Conservation (phyloP, 2,797 vertebrate species). For the Gephyroberyx darwinii region DNA sequence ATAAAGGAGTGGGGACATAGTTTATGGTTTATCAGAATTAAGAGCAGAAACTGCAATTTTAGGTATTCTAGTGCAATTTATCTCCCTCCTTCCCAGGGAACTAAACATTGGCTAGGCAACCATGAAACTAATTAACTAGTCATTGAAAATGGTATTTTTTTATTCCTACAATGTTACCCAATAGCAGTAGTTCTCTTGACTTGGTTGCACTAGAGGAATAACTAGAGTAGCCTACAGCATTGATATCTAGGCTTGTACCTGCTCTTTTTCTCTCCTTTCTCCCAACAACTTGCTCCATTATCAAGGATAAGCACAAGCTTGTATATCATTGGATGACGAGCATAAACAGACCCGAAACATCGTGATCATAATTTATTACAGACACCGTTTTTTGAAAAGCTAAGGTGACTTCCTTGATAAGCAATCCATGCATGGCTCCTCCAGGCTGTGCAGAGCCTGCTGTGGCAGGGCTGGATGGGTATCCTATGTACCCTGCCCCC, state of each 20-base stretch:
- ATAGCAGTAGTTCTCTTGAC: too few species aligned
- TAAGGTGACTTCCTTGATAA: too few species aligned
- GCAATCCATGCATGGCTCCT: too few species aligned
- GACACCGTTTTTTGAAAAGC: too few species aligned
- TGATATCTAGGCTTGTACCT: constrained; percentile 1
- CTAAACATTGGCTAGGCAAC: constrained; percentile 9
- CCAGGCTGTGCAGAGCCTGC: neutral
- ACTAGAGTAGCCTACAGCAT: neutral
- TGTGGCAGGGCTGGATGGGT: too few species aligned
- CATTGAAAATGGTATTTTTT: neutral
- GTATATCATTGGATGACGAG: too few species aligned
- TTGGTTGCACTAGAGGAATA: neutral
- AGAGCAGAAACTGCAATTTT: neutral
- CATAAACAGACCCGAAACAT: too few species aligned
- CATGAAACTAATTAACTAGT: constrained; percentile 1
- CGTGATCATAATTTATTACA: too few species aligned
- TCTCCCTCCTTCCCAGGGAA: neutral
- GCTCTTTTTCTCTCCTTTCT: neutral
- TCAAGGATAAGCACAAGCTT: neutral
- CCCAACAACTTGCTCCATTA: neutral
- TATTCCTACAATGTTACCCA: too few species aligned
- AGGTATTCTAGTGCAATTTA: neutral
- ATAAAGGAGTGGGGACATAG: neutral
- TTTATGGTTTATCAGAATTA: neutral
- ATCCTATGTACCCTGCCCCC: too few species aligned